Evolutionary conservation across 1,140 invertebrate genomes (phyloP).

Genomic region (Drosophila ercepeae): DNA sequence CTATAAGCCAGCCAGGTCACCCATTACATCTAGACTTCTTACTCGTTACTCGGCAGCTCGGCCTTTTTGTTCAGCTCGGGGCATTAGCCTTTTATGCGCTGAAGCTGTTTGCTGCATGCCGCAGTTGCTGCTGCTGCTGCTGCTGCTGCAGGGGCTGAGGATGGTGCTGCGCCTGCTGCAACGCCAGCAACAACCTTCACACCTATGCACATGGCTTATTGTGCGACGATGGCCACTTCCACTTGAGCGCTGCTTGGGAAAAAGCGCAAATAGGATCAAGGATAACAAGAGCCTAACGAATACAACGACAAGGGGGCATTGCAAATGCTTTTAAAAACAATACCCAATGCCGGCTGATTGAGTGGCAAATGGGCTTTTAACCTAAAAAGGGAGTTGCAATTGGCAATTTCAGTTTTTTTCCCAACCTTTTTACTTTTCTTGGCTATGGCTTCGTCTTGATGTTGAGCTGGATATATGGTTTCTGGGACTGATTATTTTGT

Average conservation of each 20-base stretch:
- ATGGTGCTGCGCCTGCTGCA: conserved; percentile 18
- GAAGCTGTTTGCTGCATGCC: conserved; percentile 15
- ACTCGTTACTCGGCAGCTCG: not conserved
- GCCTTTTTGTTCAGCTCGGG: conserved; percentile 25
- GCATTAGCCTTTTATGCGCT: conserved; percentile 54
- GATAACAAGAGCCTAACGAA: conserved; percentile 43
- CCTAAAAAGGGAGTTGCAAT: conserved; percentile 6
- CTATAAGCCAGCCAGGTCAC: conserved; percentile 15
- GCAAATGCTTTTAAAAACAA: conserved; percentile 50
- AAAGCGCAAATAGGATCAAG: conserved; percentile 70
- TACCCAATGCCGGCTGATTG: conserved; percentile 45
- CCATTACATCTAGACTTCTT: not conserved
- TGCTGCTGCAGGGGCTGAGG: no score
- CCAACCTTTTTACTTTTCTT: conserved; percentile 9
- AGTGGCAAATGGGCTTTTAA: conserved; percentile 57
- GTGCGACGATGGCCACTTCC: conserved; percentile 26
- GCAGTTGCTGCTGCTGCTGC: conserved; percentile 10
- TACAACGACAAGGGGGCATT: conserved; percentile 1
- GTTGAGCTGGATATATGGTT: conserved; percentile 34
- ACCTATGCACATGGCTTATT: conserved; percentile 39
- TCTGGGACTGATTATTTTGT: conserved; percentile 56
- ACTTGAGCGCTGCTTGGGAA: conserved; percentile 40
- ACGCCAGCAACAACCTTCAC: conserved; percentile 50
- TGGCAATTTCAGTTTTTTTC: conserved; percentile 18
- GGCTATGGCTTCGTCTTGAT: conserved; percentile 1